phyloP scores from a whole-genome alignment of 2,797 vertebrate species.

The Corythornis leucogaster region DNA sequence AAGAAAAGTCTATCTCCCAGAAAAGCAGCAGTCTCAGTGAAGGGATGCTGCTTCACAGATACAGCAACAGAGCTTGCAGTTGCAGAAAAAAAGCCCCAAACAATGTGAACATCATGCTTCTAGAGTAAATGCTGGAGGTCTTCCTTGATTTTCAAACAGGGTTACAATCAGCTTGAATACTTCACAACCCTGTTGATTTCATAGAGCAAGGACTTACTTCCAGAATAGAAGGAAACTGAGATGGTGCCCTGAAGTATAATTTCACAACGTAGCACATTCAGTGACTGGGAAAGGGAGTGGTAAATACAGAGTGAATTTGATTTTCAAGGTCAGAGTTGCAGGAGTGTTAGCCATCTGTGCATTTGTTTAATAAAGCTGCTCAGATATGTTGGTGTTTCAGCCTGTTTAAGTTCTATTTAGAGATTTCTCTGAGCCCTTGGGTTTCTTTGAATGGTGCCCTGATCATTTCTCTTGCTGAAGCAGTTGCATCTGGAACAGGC shows the following conservation, averaged over 20 bases:
- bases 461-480: background rate
- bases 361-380: constrained; percentile 29
- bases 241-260: background rate
- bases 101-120: background rate
- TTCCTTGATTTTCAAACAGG: background rate
- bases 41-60: background rate
- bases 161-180: background rate
- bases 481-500: background rate
- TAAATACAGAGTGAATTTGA: background rate
- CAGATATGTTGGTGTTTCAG: background rate
- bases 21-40: background rate
- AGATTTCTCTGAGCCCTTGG: background rate
- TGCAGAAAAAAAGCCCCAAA: background rate
- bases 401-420: constrained; percentile 11
- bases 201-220: background rate
- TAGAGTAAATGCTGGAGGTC: background rate
- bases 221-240: background rate
- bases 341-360: constrained; percentile 9
- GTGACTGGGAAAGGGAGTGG: background rate
- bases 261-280: background rate
- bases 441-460: constrained; percentile 9
- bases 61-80: background rate
- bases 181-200: background rate
- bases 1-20: background rate
- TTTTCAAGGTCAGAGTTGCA: constrained; percentile 36